Base-by-base conservation (phyloP, 2,888 invertebrate genomes). In the Norana najaformis region DNA sequence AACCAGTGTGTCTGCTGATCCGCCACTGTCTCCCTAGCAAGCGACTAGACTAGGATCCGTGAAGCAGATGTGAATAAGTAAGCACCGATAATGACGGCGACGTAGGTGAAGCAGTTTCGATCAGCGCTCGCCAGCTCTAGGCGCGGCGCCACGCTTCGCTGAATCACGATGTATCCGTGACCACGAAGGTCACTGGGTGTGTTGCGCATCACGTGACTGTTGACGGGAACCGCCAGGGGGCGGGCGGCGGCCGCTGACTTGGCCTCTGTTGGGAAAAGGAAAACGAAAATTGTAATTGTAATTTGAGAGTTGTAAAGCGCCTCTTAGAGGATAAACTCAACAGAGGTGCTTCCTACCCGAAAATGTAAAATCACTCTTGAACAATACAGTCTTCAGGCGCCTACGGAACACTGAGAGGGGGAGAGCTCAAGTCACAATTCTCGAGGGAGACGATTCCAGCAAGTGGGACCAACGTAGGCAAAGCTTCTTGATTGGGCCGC, bases 141-240 rank as follows among this genome's bases (percentile, higher is more conserved):
- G 69, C 69, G 30, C n/a, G 69, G 1, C 8, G 85, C 85, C 37
- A 36, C 37, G 85, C 23, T 85, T 85, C 85, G 85, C 36, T 85
- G 35, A 20, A 85, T 23, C 11, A 85, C 18, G 36, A 85, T 37
- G 85, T 85, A 85, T 13, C 85, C 37, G 34, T 85, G 85, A 14
- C 85, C 35, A 6, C 85, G 35, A 37, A 23, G 35, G 35, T 37
- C 85, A 18, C 35, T 85, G 35, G 35, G 36, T 37, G 85, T 36
- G 35, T 37, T 37, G 37, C 85, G 85, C 36, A 85, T 37, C 85
- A 85, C 85, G 85, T 85, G 85, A 36, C 34, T 85, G 85, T 85
- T 85, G 85, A 37, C 85, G 37, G 85, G 36, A 85, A 85, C 85
- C 18, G 85, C 85, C 20, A 85, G 85, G 16, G 85, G 85, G 37